Percentiles rank a stretch among this genome's conserved stretches.
Conservation (phyloP, 2,113 vertebrate species). For the Empidonax alnorum region DNA sequence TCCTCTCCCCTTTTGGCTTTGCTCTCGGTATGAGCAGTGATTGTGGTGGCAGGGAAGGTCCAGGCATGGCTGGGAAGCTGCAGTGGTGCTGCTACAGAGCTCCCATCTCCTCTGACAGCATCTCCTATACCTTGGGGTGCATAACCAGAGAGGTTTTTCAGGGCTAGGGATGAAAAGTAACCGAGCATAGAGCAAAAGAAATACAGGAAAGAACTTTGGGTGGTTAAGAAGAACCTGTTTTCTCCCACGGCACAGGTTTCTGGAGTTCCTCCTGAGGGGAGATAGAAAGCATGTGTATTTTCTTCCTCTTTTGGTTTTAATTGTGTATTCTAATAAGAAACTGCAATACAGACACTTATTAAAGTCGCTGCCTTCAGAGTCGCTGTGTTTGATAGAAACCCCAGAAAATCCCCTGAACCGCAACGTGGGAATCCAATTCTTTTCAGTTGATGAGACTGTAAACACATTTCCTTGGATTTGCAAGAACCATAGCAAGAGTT, state of each 20-base stretch:
- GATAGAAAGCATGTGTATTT: neutral
- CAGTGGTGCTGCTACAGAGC: neutral
- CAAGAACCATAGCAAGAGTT: constrained; percentile 61
- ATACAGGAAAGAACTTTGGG: neutral
- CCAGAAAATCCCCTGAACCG: constrained; percentile 68
- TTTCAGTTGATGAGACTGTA: constrained; percentile 72
- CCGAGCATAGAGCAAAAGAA: neutral
- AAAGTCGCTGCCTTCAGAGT: constrained; percentile 22
- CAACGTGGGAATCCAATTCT: constrained; percentile 68
- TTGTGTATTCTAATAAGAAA: constrained; percentile 51
- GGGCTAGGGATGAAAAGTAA: neutral
- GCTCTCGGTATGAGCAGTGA: fast-evolving
- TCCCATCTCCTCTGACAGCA: neutral
- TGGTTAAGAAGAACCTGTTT: neutral
- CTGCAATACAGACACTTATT: constrained; percentile 2
- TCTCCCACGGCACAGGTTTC: fast-evolving
- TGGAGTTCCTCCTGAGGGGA: neutral
- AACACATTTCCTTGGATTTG: constrained; percentile 73
- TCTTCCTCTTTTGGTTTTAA: constrained; percentile 41
- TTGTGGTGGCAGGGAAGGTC: fast-evolving
- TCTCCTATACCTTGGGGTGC: neutral
- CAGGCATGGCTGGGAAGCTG: neutral
- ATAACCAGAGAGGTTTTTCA: neutral
- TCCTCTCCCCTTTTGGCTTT: neutral
- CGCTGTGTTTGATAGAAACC: constrained; percentile 35